phyloP scores from a whole-genome alignment of 2,113 vertebrate genomes.

The Anhinga rufa region DNA sequence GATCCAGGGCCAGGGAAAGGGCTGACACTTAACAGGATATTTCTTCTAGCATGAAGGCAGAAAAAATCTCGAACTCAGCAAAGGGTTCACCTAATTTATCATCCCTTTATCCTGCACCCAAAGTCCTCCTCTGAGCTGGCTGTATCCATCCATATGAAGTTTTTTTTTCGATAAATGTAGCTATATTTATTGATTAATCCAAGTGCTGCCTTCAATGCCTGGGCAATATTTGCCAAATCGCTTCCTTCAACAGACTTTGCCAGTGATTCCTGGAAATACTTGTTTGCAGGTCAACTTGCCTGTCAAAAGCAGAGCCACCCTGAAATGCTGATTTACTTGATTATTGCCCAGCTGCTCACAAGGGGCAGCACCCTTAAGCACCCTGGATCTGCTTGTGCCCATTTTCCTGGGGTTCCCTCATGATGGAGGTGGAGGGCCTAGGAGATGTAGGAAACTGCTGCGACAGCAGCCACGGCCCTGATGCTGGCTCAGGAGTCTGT shows the following conservation, averaged over 20 bases:
- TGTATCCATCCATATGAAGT: not conserved
- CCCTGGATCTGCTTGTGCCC: too few relatives aligned
- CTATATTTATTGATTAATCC: not conserved
- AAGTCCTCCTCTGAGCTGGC: not conserved
- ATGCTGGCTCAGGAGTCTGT: fast-evolving
- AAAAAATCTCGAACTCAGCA: not conserved
- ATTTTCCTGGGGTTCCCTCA: not conserved
- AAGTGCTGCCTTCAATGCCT: not conserved
- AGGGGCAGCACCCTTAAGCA: not conserved
- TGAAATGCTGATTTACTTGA: not conserved
- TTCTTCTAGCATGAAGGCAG: not conserved
- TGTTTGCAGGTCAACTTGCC: not conserved
- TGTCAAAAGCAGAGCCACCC: not conserved
- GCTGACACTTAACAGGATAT: not conserved
- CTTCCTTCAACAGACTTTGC: not conserved
- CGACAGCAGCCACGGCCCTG: fast-evolving
- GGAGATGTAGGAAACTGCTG: not conserved
- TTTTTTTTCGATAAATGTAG: not conserved
- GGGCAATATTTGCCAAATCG: not conserved
- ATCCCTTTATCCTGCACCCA: not conserved
- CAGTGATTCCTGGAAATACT: not conserved
- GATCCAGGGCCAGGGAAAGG: not conserved
- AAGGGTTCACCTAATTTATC: not conserved
- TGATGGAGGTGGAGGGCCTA: not conserved
- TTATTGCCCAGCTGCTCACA: not conserved